A percentile compares a stretch with the other conserved stretches of the same genome.
phyloP scores from a whole-genome alignment of 2,797 vertebrate genomes.

The Cyclura pinguis region DNA sequence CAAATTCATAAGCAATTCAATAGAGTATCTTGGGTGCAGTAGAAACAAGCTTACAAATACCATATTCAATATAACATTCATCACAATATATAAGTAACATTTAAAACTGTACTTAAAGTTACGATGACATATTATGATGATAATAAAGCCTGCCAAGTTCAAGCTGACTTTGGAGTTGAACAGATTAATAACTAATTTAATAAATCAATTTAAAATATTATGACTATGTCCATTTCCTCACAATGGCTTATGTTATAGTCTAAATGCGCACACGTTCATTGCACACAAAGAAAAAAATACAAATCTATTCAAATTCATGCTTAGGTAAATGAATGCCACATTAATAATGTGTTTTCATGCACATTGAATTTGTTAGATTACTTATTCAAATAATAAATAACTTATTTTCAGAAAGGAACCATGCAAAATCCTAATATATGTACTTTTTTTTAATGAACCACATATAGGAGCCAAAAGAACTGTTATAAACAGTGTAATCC shows the following conservation, averaged over 20 bases:
- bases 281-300: not conserved
- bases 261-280: not conserved
- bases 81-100: not conserved
- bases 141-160: not conserved
- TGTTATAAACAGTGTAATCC: not conserved
- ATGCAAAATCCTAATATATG: conserved; percentile 34
- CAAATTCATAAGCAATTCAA: not conserved
- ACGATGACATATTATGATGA: not conserved
- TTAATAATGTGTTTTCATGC: conserved; percentile 48
- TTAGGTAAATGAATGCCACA: conserved; percentile 43
- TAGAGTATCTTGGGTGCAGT: not conserved
- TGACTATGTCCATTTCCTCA: too few species aligned
- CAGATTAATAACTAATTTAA: not conserved
- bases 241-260: too few species aligned
- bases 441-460: conserved; percentile 23
- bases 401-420: conserved; percentile 19
- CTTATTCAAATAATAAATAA: conserved; percentile 51
- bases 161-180: not conserved
- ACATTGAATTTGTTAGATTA: conserved; percentile 36
- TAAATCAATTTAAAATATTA: not conserved
- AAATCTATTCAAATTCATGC: conserved; percentile 47
- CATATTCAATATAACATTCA: not conserved
- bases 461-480: not conserved
- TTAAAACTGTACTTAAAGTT: conserved; percentile 1
- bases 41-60: not conserved